Base-by-base conservation (phyloP, 1,140 invertebrate species). In the Ips nitidus region DNA sequence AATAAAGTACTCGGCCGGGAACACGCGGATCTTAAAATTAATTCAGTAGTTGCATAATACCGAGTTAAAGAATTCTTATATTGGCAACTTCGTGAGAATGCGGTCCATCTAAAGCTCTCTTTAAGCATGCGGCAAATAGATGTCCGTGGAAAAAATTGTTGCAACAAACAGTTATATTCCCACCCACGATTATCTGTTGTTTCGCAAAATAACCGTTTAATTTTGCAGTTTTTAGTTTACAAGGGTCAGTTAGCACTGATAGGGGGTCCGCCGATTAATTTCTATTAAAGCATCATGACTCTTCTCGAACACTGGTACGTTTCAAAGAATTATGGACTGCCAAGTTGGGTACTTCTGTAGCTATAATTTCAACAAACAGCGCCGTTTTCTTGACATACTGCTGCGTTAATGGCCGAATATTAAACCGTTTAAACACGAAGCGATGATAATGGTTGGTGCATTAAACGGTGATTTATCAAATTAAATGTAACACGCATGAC, bases 51-150 rank as follows among this genome's bases (percentile, higher is more conserved):
- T 56, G 38, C 53, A 56, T 56, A 56, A 56, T 38, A 37, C 38
- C 4, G 37, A 3, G 36, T 37, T 38, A 7, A 56, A 56, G 6
- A 56, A 22, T 56, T 37, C 53, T 36, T 7, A 56, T 56, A 56
- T 40, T 36, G 53, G 53, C 53, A 56, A 56, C 53, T 41, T 59
- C 38, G 57, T 59, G 57, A 41, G 57, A 59, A 59, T 42, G 39
- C 57, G 57, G 37, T 3, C 38, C 57, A 59, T 59, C 57, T 59
- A 58, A 40, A 5, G 37, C 8, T 22, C 22, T 58, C 39, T 42
- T 41, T 59, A 59, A 8, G 5, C 42, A 42, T 42, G 41, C 57
- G 8, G 37, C 38, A 37, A 42, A 36, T 56, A 56, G 53, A 39
- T 37, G 53, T n/a, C 53, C n/a, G 38, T 36, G 37, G 53, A 56